phyloP scores from a whole-genome alignment of 2,113 vertebrate genomes.

The Rattus norvegicus region GRCr8 NC_086024.1:97921001-97921500 shows the following conservation, averaged over 20 bases:
- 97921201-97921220: no score
- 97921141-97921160: neutral
- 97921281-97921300: neutral
- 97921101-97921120: neutral
- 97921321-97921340: neutral
- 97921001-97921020: no score
- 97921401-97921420: neutral
- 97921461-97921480: neutral
- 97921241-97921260: no score
- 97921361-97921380: rapidly evolving
- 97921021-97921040: neutral
- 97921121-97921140: neutral
- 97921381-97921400: neutral
- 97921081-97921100: neutral
- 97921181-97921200: no score
- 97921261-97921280: neutral
- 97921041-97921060: neutral
- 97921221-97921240: no score
- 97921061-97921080: neutral
- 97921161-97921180: no score
- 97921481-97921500: neutral
- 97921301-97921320: neutral
- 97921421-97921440: neutral
- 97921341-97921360: rapidly evolving
- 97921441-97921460: neutral